Percentiles rank a stretch among this genome's conserved stretches.
These are phyloP conservation scores for Spinibarbus caldwelli DNA, from an alignment of 2,797 vertebrate genomes.

Conservation along the genomic window DNA sequence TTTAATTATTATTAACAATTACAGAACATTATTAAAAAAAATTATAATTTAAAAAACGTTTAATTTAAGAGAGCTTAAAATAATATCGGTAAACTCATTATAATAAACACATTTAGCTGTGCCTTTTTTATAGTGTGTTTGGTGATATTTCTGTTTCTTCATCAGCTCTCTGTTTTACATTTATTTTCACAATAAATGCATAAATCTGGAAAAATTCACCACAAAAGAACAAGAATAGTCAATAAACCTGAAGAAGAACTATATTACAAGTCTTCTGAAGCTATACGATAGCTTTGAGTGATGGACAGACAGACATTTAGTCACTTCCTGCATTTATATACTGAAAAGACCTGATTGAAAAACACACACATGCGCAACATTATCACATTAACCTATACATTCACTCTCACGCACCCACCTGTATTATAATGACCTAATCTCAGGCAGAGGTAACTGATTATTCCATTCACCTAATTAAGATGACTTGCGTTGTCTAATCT, in stretches of 20 bases:
- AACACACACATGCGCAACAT: background rate
- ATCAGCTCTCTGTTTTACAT: background rate
- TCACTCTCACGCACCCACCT: background rate
- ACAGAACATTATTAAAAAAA: too few species aligned
- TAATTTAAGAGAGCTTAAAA: too few species aligned
- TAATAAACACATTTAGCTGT: background rate
- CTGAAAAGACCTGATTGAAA: background rate
- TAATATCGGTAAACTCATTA: too few species aligned
- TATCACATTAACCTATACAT: background rate
- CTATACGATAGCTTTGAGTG: background rate
- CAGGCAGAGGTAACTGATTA: conserved; percentile 25
- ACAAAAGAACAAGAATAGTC: too few species aligned
- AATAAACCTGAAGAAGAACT: too few species aligned
- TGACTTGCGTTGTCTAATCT: conserved; percentile 28
- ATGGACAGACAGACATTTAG: background rate
- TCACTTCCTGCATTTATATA: background rate
- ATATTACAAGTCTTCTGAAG: background rate
- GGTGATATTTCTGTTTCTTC: background rate
- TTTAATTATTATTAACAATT: too few species aligned
- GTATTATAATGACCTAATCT: conserved; percentile 18
- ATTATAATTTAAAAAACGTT: too few species aligned
- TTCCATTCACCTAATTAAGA: conserved; percentile 38
- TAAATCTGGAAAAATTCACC: background rate
- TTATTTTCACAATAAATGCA: background rate
- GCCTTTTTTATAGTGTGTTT: background rate